These are phyloP conservation scores for Scaptomyza reducta DNA, from an alignment of 2,888 invertebrate genomes.

Conservation along the genomic window DNA sequence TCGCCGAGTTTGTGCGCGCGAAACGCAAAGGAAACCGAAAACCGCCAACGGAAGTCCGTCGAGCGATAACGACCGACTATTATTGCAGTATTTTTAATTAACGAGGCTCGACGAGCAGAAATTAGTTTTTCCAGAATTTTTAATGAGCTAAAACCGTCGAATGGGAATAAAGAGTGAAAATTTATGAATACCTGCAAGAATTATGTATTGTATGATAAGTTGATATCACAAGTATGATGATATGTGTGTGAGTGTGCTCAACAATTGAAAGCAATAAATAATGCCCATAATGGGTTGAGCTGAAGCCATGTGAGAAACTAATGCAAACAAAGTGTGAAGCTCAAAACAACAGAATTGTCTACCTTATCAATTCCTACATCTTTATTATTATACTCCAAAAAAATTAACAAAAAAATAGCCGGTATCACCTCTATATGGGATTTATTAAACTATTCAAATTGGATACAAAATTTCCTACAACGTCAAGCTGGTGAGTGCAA, in stretches of 20 bases:
- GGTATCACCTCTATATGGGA: constrained; percentile 63
- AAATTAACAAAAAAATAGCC: constrained; percentile 10
- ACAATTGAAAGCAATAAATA: constrained; percentile 76
- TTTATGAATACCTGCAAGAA: constrained; percentile 70
- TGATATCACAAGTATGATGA: constrained; percentile 64
- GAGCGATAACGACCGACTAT: constrained; percentile 42
- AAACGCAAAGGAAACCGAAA: constrained; percentile 50
- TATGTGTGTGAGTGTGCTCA: constrained; percentile 73
- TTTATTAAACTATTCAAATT: constrained; percentile 76
- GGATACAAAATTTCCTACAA: constrained; percentile 73
- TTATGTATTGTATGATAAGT: constrained; percentile 78
- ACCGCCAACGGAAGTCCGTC: constrained; percentile 58
- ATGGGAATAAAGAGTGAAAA: constrained; percentile 68
- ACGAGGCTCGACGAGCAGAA: constrained; percentile 56
- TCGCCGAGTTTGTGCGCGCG: constrained; percentile 51
- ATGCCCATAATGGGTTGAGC: constrained; percentile 73
- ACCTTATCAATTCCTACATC: constrained; percentile 56
- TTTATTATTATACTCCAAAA: constrained; percentile 38
- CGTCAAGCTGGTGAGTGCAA: constrained; percentile 75
- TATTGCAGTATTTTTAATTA: constrained; percentile 74
- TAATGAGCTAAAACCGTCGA: constrained; percentile 50
- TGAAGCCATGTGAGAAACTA: constrained; percentile 75
- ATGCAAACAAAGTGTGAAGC: constrained; percentile 61
- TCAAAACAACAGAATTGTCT: constrained; percentile 50
- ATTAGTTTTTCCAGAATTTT: constrained; percentile 70